A percentile compares a stretch with the other conserved stretches of the same genome.
These are phyloP conservation scores for Aromia moschata DNA, from an alignment of 2,888 invertebrate genomes.

Conservation along the genomic window DNA sequence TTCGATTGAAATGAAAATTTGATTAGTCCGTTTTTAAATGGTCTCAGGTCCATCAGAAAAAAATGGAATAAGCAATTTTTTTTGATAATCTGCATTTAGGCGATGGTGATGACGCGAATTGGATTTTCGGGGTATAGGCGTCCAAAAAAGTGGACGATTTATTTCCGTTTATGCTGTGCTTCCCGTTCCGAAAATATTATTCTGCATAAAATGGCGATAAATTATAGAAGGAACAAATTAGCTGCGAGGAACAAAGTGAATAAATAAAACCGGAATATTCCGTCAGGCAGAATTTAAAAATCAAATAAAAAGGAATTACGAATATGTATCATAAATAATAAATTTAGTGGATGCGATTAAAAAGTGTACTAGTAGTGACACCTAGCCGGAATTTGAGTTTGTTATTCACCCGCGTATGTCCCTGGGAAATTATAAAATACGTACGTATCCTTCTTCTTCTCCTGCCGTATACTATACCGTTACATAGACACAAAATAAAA, in stretches of 20 bases:
- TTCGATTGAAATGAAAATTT: no score
- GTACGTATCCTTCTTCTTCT: slow-evolving; percentile 51
- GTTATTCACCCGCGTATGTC: slow-evolving; percentile 53
- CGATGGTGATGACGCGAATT: background rate
- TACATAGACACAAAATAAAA: slow-evolving; percentile 54
- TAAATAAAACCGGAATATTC: slow-evolving; percentile 43
- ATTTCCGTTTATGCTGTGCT: slow-evolving; percentile 17
- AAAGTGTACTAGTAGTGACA: slow-evolving; percentile 55
- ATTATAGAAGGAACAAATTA: slow-evolving; percentile 40
- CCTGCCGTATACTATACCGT: slow-evolving; percentile 44
- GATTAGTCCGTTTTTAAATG: no score
- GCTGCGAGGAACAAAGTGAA: slow-evolving; percentile 41
- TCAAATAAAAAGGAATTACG: slow-evolving; percentile 53
- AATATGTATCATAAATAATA: slow-evolving; percentile 53
- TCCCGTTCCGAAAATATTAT: slow-evolving; percentile 4
- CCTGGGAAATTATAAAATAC: slow-evolving; percentile 63
- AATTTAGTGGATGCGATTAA: slow-evolving; percentile 55
- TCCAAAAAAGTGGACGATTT: slow-evolving; percentile 1
- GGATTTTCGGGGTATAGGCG: slow-evolving; percentile 1
- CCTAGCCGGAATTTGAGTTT: slow-evolving; percentile 49
- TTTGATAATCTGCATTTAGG: no score
- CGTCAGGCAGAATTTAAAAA: slow-evolving; percentile 43
- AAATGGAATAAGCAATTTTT: no score
- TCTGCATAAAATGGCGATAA: slow-evolving; percentile 28
- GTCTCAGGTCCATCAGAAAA: no score